Conservation (phyloP, 2,888 invertebrate species). For the Aporophyla lueneburgensis region DNA sequence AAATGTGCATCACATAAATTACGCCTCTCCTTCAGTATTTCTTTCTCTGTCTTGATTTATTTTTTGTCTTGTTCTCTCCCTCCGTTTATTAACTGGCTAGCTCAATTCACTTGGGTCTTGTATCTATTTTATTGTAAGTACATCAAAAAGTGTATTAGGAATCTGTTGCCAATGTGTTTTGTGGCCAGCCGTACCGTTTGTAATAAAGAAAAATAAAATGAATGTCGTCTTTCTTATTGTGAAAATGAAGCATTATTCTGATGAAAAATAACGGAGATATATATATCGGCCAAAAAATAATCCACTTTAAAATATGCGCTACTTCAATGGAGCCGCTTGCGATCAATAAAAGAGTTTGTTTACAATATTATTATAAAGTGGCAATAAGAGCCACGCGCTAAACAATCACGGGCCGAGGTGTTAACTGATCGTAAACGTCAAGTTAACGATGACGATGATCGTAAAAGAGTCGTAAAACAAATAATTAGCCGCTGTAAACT, state of each 20-base stretch:
- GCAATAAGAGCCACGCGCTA: slow-evolving; percentile 74
- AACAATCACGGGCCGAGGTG: slow-evolving; percentile 85
- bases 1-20: slow-evolving; percentile 90
- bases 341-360: slow-evolving; percentile 71
- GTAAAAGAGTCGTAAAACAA: slow-evolving; percentile 89
- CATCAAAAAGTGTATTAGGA: slow-evolving; percentile 76
- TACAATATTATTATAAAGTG: slow-evolving; percentile 84
- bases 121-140: slow-evolving; percentile 78
- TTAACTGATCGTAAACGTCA: slow-evolving; percentile 89
- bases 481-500: slow-evolving; percentile 83
- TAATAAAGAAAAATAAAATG: slow-evolving; percentile 32
- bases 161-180: slow-evolving; percentile 66
- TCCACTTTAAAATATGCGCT: slow-evolving; percentile 31
- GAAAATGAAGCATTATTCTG: slow-evolving; percentile 7
- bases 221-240: slow-evolving; percentile 14
- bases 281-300: slow-evolving; percentile 16
- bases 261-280: slow-evolving; percentile 25
- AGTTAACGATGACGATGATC: slow-evolving; percentile 86
- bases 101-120: slow-evolving; percentile 81
- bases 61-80: slow-evolving; percentile 81
- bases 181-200: slow-evolving; percentile 6
- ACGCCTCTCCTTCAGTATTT: slow-evolving; percentile 84
- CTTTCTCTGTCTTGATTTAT: slow-evolving; percentile 82
- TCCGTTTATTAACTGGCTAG: slow-evolving; percentile 84
- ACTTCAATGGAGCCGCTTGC: slow-evolving; percentile 48